Conservation (phyloP, 92 coral and sea anemone species). For the Phymanthus crucifer region DNA sequence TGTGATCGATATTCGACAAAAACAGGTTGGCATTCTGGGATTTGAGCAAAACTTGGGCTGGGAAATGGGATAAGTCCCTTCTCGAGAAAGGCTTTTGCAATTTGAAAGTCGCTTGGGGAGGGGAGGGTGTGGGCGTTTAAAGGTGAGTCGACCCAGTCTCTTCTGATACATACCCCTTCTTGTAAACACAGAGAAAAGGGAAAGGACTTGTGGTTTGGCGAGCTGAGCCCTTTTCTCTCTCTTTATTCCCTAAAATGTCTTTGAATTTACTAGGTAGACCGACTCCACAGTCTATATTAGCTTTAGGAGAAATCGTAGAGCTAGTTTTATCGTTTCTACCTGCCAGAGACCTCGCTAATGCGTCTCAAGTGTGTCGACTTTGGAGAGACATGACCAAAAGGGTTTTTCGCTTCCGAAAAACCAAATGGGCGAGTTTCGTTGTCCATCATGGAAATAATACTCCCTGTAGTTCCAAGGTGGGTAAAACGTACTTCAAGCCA, state of each 20-base stretch:
- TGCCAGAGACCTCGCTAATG: conserved; percentile 63
- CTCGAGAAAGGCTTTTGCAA: no score
- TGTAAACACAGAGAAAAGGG: conserved; percentile 29
- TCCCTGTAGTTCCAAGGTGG: conserved; percentile 88
- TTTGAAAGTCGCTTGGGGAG: no score
- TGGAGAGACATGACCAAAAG: conserved; percentile 86
- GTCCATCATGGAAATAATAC: conserved; percentile 71
- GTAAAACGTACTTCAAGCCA: not conserved
- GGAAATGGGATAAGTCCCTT: no score
- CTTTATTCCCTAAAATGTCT: conserved; percentile 49
- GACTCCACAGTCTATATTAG: conserved; percentile 53
- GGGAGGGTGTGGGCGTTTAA: conserved; percentile 17
- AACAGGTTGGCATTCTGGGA: no score
- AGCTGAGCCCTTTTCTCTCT: conserved; percentile 1
- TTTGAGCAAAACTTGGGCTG: no score
- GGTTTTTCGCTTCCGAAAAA: conserved; percentile 65
- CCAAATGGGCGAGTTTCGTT: conserved; percentile 73
- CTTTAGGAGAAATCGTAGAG: conserved; percentile 84
- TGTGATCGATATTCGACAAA: no score
- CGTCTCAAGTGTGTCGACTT: conserved; percentile 77
- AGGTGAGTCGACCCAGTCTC: conserved; percentile 25
- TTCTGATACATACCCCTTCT: conserved; percentile 12
- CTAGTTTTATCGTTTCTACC: conserved; percentile 80
- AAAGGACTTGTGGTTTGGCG: not conserved
- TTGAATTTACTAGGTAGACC: conserved; percentile 43